Evolutionary conservation across 2,797 vertebrate genomes (phyloP), one percentile per base, ranked within the genome.

Genomic region (Pseudopleuronectes americanus): DNA sequence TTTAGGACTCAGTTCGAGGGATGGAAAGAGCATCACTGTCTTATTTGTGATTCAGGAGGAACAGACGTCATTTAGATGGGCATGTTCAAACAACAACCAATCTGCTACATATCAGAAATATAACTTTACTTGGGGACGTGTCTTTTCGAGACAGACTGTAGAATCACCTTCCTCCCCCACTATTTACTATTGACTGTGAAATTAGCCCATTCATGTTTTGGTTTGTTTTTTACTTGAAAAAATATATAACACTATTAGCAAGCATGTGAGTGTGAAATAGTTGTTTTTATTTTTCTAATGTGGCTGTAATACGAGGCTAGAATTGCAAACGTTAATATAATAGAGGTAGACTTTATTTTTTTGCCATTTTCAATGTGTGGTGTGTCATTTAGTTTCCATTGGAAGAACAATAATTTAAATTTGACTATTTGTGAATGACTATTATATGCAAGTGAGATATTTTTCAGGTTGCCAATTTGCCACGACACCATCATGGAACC

Each of bases 391-490:
- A 73, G 77, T 70, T 71, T 41, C 68, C 54, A 70, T 70, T 64
- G 55, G 57, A 74, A 69, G 36, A 76, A 43, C 41, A 87, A 71
- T 85, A 76, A 84, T 84, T 86, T 75, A 12, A 73, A 61, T 69
- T 75, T 54, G 31, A 79, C 69, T 84, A 24, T 68, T 82, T 80
- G 71, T 85, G 26, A 79, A 80, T 76, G 68, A 81, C 73, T 82
- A 76, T 88, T 83, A 89, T 94, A 94, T 94, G 93, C 92, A 94
- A 92, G 90, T 81, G 82, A 80, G 72, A 87, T 71, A 80, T 89
- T 86, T 91, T 92, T 85, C 89, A 91, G 92, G 91, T 92, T 84
- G 87, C 76, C 75, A 76, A 71, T 69, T 75, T 83, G 71, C 87
- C 78, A 83, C 79, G 84, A 87, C 82, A 80, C 41, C 67, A 83